These are phyloP conservation scores for Clarias macrocephalus DNA, from an alignment of 2,113 vertebrate genomes.

Conservation along the genomic window DNA sequence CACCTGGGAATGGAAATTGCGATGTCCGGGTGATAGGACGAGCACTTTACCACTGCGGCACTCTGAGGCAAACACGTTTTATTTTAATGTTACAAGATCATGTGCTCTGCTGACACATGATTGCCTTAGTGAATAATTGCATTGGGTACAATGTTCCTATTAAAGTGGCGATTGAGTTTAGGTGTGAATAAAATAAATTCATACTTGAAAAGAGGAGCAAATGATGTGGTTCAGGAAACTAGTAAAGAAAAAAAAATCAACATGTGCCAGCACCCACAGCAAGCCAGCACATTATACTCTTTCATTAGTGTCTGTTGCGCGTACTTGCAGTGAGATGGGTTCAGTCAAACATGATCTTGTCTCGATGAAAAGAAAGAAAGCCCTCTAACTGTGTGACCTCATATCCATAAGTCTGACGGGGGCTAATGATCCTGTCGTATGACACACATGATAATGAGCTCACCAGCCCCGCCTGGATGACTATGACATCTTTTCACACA, in stretches of 20 bases:
- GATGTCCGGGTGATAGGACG: too few species aligned
- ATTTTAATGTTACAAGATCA: too few species aligned
- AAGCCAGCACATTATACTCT: not conserved
- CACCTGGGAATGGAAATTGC: too few species aligned
- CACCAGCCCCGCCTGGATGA: slow-evolving; percentile 18
- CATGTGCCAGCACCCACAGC: not conserved
- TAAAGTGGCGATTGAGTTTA: not conserved
- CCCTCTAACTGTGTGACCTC: slow-evolving; percentile 5
- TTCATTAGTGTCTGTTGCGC: not conserved
- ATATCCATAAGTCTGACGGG: not conserved
- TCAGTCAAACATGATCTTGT: not conserved
- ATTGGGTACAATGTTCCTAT: not conserved
- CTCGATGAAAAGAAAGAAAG: not conserved
- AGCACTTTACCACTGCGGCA: too few species aligned
- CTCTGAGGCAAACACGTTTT: too few species aligned
- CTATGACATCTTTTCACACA: slow-evolving; percentile 48
- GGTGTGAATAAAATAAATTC: not conserved
- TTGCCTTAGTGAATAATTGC: not conserved
- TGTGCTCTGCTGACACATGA: not conserved
- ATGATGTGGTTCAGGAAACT: not conserved
- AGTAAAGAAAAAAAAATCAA: not conserved
- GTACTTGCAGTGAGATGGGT: not conserved
- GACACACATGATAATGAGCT: slow-evolving; percentile 29
- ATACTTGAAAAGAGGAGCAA: not conserved
- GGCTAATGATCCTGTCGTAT: slow-evolving; percentile 30